Conservation (phyloP, 2,888 invertebrate species). For the Lasioglossum zephyrum region DNA sequence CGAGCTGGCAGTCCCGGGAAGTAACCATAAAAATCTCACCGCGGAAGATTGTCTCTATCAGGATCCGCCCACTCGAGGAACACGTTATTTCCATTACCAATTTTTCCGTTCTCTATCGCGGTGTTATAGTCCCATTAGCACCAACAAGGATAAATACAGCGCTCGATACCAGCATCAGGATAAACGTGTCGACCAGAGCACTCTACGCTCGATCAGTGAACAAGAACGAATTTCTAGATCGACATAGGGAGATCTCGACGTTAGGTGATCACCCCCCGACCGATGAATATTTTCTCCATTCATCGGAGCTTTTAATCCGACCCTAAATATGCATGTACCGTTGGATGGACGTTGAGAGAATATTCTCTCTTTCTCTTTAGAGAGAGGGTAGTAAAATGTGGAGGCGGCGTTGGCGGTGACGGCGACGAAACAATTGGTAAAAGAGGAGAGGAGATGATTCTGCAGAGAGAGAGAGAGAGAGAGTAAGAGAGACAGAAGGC, state of each 20-base stretch:
- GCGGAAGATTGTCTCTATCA: background rate
- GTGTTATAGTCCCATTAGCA: background rate
- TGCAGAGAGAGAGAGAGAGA: constrained; percentile 1
- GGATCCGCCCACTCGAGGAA: background rate
- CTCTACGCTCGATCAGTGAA: background rate
- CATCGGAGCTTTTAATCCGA: constrained; percentile 8
- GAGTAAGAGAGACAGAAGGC: constrained; percentile 45
- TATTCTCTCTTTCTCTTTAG: background rate
- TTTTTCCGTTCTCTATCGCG: background rate
- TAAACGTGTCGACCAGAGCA: background rate
- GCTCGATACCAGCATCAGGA: background rate
- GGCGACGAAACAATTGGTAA: constrained; percentile 40
- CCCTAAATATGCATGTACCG: constrained; percentile 6
- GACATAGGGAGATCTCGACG: background rate
- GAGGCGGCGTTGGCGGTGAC: constrained; percentile 1
- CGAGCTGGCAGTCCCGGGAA: background rate
- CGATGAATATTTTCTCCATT: constrained; percentile 13
- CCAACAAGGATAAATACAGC: background rate
- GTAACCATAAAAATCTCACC: background rate
- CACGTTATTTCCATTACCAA: constrained; percentile 2
- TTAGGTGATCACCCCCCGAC: background rate
- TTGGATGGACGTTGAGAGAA: constrained; percentile 4
- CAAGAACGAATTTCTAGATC: background rate
- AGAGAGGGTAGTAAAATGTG: constrained; percentile 17
- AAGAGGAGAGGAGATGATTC: constrained; percentile 31